Percentiles rank a stretch among this genome's conserved stretches.
These are phyloP conservation scores for Cairina moschata DNA, from an alignment of 2,113 vertebrate species.

Conservation along the genomic window DNA sequence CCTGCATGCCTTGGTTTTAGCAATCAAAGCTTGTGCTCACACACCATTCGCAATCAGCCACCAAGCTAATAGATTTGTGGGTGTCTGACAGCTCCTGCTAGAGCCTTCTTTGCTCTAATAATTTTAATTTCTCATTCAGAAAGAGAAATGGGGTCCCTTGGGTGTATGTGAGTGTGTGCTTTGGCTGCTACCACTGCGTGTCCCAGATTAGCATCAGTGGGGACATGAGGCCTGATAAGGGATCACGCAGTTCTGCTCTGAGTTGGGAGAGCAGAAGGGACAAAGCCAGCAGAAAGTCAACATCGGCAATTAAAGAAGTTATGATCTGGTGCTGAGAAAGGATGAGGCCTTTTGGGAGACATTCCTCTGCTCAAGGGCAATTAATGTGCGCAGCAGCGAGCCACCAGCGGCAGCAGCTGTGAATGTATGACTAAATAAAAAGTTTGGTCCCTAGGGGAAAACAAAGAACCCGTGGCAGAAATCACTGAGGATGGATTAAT, in stretches of 20 bases:
- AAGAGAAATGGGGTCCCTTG: background rate
- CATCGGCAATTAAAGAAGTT: background rate
- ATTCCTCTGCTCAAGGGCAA: constrained; percentile 6
- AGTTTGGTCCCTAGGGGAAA: constrained; percentile 8
- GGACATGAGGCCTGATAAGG: accelerated
- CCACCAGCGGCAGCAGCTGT: background rate
- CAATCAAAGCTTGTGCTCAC: background rate
- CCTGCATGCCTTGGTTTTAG: background rate
- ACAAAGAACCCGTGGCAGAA: background rate
- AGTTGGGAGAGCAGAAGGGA: accelerated
- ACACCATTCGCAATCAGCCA: accelerated
- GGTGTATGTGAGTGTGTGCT: background rate
- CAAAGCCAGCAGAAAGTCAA: background rate
- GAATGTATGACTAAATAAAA: constrained; percentile 40
- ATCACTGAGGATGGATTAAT: background rate
- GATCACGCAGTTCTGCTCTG: accelerated
- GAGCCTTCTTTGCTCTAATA: background rate
- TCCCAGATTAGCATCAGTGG: background rate
- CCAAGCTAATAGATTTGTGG: background rate
- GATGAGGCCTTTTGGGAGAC: background rate
- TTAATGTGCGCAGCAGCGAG: background rate
- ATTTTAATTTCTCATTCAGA: background rate
- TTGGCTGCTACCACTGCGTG: background rate
- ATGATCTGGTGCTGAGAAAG: background rate
- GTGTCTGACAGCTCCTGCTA: background rate